A percentile compares a stretch with the other conserved stretches of the same genome.
phyloP scores from a whole-genome alignment of 2,797 vertebrate genomes.

The Phrynocephalus vlangalii region DNA sequence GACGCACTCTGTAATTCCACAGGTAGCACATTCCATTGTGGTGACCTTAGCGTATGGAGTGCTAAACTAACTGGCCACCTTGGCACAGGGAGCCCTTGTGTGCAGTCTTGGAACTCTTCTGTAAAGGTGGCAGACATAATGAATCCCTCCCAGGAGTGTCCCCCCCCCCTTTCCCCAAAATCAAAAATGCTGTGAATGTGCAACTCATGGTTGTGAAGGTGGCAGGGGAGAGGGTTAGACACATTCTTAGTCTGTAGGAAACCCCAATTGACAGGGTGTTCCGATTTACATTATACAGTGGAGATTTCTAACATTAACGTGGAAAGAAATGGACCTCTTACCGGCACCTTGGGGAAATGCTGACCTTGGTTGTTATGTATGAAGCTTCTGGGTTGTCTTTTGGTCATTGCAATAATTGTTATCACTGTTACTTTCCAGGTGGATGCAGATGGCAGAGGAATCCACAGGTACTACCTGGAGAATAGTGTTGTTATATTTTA shows the following conservation, averaged over 20 bases:
- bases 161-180: too few relatives aligned
- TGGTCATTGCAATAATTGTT: not conserved
- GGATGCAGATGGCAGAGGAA: not conserved
- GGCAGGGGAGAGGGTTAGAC: too few relatives aligned
- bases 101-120: conserved; percentile 33
- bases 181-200: too few relatives aligned
- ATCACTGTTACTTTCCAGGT: conserved; percentile 16
- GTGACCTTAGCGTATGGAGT: conserved; percentile 12
- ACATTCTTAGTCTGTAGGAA: not conserved
- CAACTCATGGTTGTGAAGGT: not conserved
- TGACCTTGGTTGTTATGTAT: not conserved
- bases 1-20: not conserved
- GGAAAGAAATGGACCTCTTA: not conserved
- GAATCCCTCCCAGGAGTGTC: not conserved
- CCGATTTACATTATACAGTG: not conserved
- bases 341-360: not conserved
- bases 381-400: not conserved
- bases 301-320: not conserved
- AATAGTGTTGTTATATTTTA: not conserved
- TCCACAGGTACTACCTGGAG: not conserved
- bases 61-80: conserved; percentile 37
- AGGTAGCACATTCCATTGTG: conserved; percentile 21
- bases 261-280: not conserved
- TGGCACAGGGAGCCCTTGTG: conserved; percentile 33
- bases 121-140: conserved; percentile 27